phyloP scores from a whole-genome alignment of 2,797 vertebrate species.

The Pangasius djambal region DNA sequence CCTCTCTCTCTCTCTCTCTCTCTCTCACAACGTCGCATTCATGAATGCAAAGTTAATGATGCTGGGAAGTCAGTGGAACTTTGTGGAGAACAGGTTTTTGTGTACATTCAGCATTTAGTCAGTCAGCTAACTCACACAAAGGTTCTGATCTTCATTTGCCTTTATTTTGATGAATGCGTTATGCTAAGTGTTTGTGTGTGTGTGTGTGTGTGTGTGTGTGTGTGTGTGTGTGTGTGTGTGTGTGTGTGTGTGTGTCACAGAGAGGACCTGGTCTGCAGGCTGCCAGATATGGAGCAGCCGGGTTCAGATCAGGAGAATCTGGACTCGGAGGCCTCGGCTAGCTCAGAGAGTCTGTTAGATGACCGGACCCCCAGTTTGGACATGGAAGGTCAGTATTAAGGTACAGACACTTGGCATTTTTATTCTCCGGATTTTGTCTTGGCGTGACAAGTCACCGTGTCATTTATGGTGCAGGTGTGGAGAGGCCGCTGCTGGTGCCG shows the following conservation, averaged over 20 bases:
- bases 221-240: not conserved
- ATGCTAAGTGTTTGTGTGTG: not conserved
- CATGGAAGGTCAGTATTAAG: slow-evolving; percentile 90
- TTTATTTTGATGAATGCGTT: not conserved
- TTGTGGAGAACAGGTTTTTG: not conserved
- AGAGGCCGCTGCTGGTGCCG: slow-evolving; percentile 71
- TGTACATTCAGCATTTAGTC: not conserved
- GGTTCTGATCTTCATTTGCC: not conserved
- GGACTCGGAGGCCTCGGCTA: slow-evolving; percentile 91
- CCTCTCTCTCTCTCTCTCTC: not conserved
- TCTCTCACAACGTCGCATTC: not conserved
- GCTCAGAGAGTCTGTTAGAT: slow-evolving; percentile 94
- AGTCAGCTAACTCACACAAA: not conserved
- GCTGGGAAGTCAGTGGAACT: not conserved
- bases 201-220: not conserved
- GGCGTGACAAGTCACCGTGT: slow-evolving; percentile 65
- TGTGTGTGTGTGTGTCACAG: slow-evolving; percentile 65
- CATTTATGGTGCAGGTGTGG: slow-evolving; percentile 79
- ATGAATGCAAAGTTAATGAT: not conserved
- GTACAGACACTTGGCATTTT: slow-evolving; percentile 63
- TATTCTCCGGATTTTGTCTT: slow-evolving; percentile 50
- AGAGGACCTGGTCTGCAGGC: slow-evolving; percentile 91
- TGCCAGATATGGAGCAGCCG: slow-evolving; percentile 93
- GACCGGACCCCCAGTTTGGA: slow-evolving; percentile 79
- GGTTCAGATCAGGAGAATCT: slow-evolving; percentile 95